Conservation (phyloP, 1,140 invertebrate species). For the Helicoverpa zea region DNA sequence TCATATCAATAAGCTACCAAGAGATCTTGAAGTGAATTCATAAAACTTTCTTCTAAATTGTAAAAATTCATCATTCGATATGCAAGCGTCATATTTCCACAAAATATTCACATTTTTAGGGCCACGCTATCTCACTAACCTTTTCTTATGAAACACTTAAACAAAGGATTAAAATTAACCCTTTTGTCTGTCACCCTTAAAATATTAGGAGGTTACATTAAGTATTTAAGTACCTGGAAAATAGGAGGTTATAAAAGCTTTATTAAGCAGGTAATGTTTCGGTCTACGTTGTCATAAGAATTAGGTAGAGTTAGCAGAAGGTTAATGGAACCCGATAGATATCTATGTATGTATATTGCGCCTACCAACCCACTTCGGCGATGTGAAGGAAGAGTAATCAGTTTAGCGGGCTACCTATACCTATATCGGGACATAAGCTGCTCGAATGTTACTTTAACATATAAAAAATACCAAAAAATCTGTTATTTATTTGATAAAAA, state of each 20-base stretch:
- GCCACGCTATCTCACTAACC: not conserved
- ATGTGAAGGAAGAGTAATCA: no score
- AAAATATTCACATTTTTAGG: not conserved
- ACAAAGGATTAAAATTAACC: slow-evolving; percentile 25
- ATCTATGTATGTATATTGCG: not conserved
- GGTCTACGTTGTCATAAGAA: not conserved
- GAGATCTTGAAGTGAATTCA: no score
- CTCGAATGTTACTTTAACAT: no score
- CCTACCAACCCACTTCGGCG: not conserved
- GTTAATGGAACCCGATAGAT: slow-evolving; percentile 1
- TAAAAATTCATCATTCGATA: no score
- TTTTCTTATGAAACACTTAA: slow-evolving; percentile 1
- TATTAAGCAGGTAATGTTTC: slow-evolving; percentile 25
- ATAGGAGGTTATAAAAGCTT: slow-evolving; percentile 32
- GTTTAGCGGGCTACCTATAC: no score
- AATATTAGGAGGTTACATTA: slow-evolving; percentile 20
- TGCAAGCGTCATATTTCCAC: no score
- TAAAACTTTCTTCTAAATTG: no score
- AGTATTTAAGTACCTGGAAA: slow-evolving; percentile 31
- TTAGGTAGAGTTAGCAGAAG: slow-evolving; percentile 1
- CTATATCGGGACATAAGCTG: no score
- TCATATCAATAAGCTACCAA: no score
- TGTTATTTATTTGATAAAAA: no score
- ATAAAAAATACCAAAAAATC: no score
- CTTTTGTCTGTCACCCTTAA: slow-evolving; percentile 13